Base-by-base conservation (phyloP, 2,797 vertebrate genomes). In the Labroides dimidiatus region DNA sequence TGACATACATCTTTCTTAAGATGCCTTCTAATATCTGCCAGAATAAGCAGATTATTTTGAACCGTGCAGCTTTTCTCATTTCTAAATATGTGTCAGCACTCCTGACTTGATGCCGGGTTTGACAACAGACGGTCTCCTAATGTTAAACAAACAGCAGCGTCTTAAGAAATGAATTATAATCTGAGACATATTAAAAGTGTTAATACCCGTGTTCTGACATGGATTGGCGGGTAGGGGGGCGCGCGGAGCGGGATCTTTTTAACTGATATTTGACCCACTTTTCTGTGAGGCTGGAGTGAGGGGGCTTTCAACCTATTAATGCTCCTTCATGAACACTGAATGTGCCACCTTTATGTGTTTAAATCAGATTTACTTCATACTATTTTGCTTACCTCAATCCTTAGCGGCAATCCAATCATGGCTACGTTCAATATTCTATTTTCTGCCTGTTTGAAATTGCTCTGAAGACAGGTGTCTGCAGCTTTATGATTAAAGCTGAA, bases 31-130 rank as follows among this genome's bases (percentile, higher is more conserved):
- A 84, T 85, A 80, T 79, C 72, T 79, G 54, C 66, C 30, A 49
- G 50, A 67, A 53, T 85, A 89, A 91, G 84, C 57, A 83, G 90
- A 92, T 92, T 91, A 89, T 73, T 63, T 56, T 74, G 59, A 81
- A 58, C 82, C 30, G 30, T 66, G 64, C 47, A 56, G 53, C 75
- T 72, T 47, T 74, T 69, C 79, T 86, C 9, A 75, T 87, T 86
- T 78, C 21, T 55, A 77, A 81, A 82, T 86, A 84, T 88, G 66
- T 84, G 81, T 87, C 80, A 81, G 45, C 64, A 48, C 53, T 76
- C 30, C 37, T 24, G 62, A 53, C 75, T 71, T 81, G 42, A 76
- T 20, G 16, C 81, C 61, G 47, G 16, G 45, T 58, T 57, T 75
- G 67, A 76, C 61, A 67, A 51, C 61, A 81, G 64, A 68, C 64